phyloP scores from a whole-genome alignment of 2,797 vertebrate species.

The Enteromius unitaeniatus region DNA sequence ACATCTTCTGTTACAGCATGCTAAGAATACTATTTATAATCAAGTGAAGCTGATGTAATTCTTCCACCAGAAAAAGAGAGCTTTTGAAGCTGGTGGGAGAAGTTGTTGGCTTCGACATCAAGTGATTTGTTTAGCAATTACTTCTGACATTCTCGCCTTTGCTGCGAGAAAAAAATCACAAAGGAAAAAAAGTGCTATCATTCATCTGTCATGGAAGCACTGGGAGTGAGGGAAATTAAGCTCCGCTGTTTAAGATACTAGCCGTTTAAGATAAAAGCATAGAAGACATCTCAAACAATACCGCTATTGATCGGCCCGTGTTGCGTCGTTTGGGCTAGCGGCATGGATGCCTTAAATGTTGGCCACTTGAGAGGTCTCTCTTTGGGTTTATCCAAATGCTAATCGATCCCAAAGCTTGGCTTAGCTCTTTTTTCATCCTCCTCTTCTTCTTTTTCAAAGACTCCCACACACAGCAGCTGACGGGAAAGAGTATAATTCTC shows the following conservation, averaged over 20 bases:
- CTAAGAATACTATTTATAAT: constrained; percentile 43
- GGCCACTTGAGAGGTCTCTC: constrained; percentile 70
- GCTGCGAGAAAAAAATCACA: constrained; percentile 51
- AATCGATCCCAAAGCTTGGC: constrained; percentile 77
- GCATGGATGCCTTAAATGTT: constrained; percentile 24
- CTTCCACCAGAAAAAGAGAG: constrained; percentile 37
- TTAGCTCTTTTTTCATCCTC: constrained; percentile 68
- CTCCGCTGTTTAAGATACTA: constrained; percentile 40
- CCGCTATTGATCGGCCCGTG: constrained; percentile 54
- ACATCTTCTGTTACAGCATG: constrained; percentile 27
- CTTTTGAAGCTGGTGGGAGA: constrained; percentile 64
- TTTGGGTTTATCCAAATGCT: constrained; percentile 79
- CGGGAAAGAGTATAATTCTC: constrained; percentile 71
- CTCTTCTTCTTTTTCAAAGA: constrained; percentile 69
- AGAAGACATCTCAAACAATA: constrained; percentile 19
- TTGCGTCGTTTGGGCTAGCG: constrained; percentile 57
- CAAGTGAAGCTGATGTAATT: constrained; percentile 35
- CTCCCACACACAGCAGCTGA: constrained; percentile 79
- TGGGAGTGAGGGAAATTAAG: constrained; percentile 64
- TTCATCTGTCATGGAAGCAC: constrained; percentile 69
- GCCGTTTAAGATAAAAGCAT: constrained; percentile 26
- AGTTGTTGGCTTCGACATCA: constrained; percentile 66
- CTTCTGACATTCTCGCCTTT: constrained; percentile 68
- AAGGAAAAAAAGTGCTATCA: constrained; percentile 72
- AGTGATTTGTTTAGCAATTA: constrained; percentile 68